Percentiles rank a stretch among this genome's conserved stretches.
Evolutionary conservation across 2,888 invertebrate genomes (phyloP).

Genomic region (Acholoe squamosa): DNA sequence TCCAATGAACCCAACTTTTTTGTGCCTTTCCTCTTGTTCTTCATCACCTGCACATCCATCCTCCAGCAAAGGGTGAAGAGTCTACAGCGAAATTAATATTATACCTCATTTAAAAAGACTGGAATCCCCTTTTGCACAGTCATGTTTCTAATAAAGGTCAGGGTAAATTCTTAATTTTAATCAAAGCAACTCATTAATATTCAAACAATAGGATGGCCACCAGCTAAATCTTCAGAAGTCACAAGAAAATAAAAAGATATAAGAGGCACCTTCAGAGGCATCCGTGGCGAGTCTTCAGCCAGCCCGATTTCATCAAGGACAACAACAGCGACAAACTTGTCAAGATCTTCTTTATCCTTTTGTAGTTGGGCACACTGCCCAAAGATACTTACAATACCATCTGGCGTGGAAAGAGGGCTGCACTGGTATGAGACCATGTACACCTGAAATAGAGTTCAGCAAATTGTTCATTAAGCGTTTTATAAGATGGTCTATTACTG

Average conservation of each 20-base stretch:
- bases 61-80: constrained; percentile 80
- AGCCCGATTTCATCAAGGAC: constrained; percentile 81
- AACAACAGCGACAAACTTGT: constrained; percentile 79
- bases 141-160: no score
- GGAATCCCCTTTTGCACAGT: no score
- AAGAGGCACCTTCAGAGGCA: constrained; percentile 80
- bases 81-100: constrained; percentile 73
- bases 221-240: no score
- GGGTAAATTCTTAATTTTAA: no score
- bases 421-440: constrained; percentile 82
- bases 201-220: no score
- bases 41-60: constrained; percentile 81
- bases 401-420: constrained; percentile 79
- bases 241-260: no score
- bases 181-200: no score
- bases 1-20: constrained; percentile 81
- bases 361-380: constrained; percentile 79
- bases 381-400: constrained; percentile 79
- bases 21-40: constrained; percentile 71
- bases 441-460: constrained; percentile 73
- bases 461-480: no score
- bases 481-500: no score
- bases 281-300: constrained; percentile 80
- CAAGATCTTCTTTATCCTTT: constrained; percentile 76
- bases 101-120: no score